These are phyloP conservation scores for Scomberomorus guttatus DNA, from an alignment of 2,797 vertebrate genomes.

Conservation along the genomic window DNA sequence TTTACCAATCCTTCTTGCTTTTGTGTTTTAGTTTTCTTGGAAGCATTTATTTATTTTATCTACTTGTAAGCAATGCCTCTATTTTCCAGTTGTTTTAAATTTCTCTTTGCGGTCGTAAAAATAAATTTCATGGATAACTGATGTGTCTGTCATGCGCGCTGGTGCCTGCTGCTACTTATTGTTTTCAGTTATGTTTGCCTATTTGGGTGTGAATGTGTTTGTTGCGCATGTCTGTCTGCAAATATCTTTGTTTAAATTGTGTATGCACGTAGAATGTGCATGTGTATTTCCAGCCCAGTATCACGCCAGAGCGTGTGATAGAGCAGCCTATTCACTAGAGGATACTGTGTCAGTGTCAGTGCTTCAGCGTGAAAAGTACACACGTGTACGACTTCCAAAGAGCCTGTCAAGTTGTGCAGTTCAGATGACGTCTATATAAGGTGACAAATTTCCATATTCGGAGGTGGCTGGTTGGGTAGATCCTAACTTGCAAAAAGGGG, in stretches of 20 bases:
- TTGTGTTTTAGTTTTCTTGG: not conserved
- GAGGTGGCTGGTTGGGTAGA: too few species aligned
- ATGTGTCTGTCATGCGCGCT: not conserved
- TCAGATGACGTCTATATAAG: too few species aligned
- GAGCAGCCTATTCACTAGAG: too few species aligned
- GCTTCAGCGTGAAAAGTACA: too few species aligned
- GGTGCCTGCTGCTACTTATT: slow-evolving; percentile 5
- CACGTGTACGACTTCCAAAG: too few species aligned
- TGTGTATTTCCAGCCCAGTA: not conserved
- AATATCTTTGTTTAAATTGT: not conserved
- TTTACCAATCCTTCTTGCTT: not conserved
- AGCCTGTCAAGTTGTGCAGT: too few species aligned
- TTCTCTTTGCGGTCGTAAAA: not conserved
- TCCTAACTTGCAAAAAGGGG: too few species aligned
- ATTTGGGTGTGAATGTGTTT: not conserved
- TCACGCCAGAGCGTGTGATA: too few species aligned
- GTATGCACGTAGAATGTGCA: not conserved
- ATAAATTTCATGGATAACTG: not conserved
- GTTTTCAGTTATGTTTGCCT: not conserved
- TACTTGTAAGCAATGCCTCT: not conserved
- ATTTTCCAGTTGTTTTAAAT: slow-evolving; percentile 1
- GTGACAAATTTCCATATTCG: too few species aligned
- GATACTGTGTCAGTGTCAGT: too few species aligned
- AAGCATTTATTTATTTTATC: not conserved
- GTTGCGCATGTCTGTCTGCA: too few species aligned